Base-by-base conservation (phyloP, 2,888 invertebrate species). In the Clanis bilineata region DNA sequence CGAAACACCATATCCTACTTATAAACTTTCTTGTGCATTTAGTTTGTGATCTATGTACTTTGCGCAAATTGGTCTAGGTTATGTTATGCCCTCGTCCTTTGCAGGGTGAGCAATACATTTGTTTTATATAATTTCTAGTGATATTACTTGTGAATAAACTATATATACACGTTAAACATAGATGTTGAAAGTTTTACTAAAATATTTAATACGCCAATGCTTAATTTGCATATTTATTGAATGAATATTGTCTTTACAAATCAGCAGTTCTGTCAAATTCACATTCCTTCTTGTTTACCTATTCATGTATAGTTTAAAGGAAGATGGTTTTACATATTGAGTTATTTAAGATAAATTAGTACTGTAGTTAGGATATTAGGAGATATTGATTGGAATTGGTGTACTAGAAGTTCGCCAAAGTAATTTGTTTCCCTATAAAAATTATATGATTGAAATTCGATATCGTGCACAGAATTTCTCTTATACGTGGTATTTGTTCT, bases 51-150 rank as follows among this genome's bases (percentile, higher is more conserved):
- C 38, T 45, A 45, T 47, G 47, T 36, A 15, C 36, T 36, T 51
- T 39, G 18, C 39, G 51, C 58, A 51, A 51, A 28, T 39, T 25
- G 47, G 25, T 68, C 70, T 79, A 88, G 88, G 88, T 88, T 90
- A 90, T 85, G 85, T 83, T 83, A 73, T 80, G 80, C 74, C 77
- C 80, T 78, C 79, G 82, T 71, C 74, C 64, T 73, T 79, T 77
- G 79, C 74, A 74, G 76, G 75, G 79, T 78, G 73, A 83, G 80
- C 80, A 78, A 86, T 87, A 71, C 86, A 85, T 86, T 68, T 72
- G 62, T 69, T 59, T 64, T 69, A 68, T 45, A 60, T 60, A 62
- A 61, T 66, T 62, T 69, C 41, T 15, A 39, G 25, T 25, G 25
- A 58, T 58, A 39, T 10, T 39, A 38, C 25, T 10, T 4, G 25